These are phyloP conservation scores for Pocillopora grandis DNA, from an alignment of 92 coral and sea anemone genomes.

Conservation along the genomic window DNA sequence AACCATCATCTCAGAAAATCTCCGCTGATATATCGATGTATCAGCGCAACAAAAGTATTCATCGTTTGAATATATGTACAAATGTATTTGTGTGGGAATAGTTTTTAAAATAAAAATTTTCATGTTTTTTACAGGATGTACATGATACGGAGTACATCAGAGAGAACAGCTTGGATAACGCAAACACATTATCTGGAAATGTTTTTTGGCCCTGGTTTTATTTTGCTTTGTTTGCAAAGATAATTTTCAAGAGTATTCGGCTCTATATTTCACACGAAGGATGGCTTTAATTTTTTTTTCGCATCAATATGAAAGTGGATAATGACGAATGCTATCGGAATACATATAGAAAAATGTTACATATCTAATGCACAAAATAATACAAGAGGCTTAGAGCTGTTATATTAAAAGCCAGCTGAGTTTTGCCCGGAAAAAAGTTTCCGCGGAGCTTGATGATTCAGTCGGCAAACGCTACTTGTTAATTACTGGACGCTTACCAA, in stretches of 20 bases:
- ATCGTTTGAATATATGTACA: not conserved
- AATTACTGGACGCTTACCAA: conserved; percentile 38
- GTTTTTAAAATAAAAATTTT: not conserved
- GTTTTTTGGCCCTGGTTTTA: not conserved
- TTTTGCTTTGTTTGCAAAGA: not conserved
- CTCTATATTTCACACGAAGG: conserved; percentile 1
- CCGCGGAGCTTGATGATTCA: conserved; percentile 2
- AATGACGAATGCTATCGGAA: not conserved
- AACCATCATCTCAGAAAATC: not conserved
- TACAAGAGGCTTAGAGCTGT: not conserved
- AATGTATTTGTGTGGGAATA: not conserved
- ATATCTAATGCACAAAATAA: conserved; percentile 5
- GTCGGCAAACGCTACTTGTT: conserved; percentile 5
- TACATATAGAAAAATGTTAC: not conserved
- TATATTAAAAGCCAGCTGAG: conserved; percentile 15
- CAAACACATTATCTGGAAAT: conserved; percentile 25
- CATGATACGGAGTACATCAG: not conserved
- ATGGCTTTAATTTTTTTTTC: not conserved
- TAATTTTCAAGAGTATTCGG: not conserved
- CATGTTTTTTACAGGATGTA: not conserved
- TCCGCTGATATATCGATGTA: not conserved
- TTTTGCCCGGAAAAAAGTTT: not conserved
- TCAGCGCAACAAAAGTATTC: not conserved
- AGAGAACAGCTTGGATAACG: not conserved
- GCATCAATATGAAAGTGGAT: conserved; percentile 14